Base-by-base conservation (phyloP, 1,140 invertebrate genomes). In the Orius insidiosus region DNA sequence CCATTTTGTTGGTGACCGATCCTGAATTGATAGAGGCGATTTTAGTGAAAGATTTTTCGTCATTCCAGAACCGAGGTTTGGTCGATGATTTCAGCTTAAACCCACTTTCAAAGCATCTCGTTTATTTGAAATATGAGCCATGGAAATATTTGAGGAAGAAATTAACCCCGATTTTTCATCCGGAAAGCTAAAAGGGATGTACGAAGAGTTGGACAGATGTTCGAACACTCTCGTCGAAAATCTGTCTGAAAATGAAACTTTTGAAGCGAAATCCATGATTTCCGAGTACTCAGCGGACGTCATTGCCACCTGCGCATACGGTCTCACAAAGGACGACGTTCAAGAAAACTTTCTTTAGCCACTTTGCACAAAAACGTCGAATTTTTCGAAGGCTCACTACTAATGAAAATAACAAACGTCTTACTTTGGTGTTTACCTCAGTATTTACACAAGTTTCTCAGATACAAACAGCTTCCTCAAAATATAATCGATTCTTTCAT, bases 21-120 rank as follows among this genome's bases (percentile, higher is more conserved):
- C 58, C 71, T 14, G 67, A 72, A 6, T 52, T 80, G 1, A 63
- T 76, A 0, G 75, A 75, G 53, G 56, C 63, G n/a, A 63, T 79
- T 2, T 46, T 77, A n/a, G 63, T 72, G 2, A 73, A 70, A 53
- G 71, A 76, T 52, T 75, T 75, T 34, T 54, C 61, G 19, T 52
- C 61, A 19, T 75, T 75, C 31, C 49, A 59, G 19, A 65, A 71
- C 51, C 66, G 68, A 5, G 64, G 63, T 0, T 37, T 64, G 0
- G 56, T 58, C 33, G 59, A 62, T 14, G 65, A 69, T 47, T 61
- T 63, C 8, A 55, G 64, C 33, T 58, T 57, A 10, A 64, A 72
- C 55, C 69, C 68, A 0, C 42, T 56, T 14, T 43, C 46, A 5
- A 35, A 31, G 5, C 42, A 65, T 52, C 31, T 68, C 6, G 65